phyloP scores from a whole-genome alignment of 2,113 vertebrate genomes.

The Calyptomena viridis region DNA sequence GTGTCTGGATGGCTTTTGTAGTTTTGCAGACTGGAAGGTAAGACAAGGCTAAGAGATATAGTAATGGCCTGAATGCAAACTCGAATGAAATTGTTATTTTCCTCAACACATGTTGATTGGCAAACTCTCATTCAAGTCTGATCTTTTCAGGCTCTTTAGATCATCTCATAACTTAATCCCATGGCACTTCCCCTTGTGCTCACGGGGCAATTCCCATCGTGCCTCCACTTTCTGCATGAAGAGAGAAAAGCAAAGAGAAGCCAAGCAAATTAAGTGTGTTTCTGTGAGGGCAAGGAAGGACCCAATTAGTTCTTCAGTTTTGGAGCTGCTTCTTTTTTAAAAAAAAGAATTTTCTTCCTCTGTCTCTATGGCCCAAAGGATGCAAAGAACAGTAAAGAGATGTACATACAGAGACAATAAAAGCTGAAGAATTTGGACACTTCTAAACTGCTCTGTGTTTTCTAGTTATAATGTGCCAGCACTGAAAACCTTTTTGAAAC shows the following conservation, averaged over 20 bases:
- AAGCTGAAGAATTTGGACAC: background rate
- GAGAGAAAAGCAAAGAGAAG: background rate
- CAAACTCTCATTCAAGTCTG: background rate
- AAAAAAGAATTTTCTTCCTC: background rate
- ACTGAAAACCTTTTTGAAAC: background rate
- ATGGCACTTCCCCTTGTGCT: background rate
- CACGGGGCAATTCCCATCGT: background rate
- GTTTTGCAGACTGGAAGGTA: too few species aligned
- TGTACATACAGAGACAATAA: background rate
- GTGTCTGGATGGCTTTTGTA: background rate
- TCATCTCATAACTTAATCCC: fast-evolving
- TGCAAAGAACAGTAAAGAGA: background rate
- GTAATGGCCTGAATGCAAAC: background rate
- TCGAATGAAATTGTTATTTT: background rate
- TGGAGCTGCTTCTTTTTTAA: background rate
- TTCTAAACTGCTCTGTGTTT: background rate
- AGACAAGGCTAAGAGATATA: background rate
- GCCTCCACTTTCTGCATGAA: background rate
- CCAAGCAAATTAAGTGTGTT: background rate
- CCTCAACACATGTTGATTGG: background rate
- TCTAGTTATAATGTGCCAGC: background rate
- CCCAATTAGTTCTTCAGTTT: background rate
- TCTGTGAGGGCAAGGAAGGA: background rate
- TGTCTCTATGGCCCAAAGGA: background rate
- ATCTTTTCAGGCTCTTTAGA: background rate